Conservation (phyloP, 2,797 vertebrate genomes). For the Microctenopoma lineatum region DNA sequence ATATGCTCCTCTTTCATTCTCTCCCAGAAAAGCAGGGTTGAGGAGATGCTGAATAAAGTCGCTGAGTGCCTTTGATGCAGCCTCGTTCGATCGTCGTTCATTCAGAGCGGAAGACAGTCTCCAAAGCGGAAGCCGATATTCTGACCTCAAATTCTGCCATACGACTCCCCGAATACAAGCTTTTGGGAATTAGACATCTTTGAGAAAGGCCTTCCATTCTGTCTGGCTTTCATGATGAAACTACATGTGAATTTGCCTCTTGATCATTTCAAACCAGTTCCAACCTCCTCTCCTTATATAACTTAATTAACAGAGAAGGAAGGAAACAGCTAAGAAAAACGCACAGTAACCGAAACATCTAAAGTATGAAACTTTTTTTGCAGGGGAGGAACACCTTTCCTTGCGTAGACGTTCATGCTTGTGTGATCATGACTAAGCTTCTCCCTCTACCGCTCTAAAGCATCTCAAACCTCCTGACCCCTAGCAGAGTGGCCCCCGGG, state of each 20-base stretch:
- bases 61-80: constrained; percentile 9
- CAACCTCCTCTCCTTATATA: neutral
- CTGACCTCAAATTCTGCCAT: constrained; percentile 17
- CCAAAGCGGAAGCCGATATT: constrained; percentile 7
- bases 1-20: constrained; percentile 64
- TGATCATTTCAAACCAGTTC: constrained; percentile 13
- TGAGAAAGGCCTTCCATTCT: neutral
- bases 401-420: neutral
- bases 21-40: constrained; percentile 15
- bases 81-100: constrained; percentile 4
- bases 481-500: constrained; percentile 30
- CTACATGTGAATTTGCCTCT: neutral
- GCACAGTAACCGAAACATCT: too few species aligned
- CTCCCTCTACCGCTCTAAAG: neutral
- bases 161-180: constrained; percentile 6
- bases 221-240: constrained; percentile 3
- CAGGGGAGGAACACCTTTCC: too few species aligned
- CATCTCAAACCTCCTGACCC: constrained; percentile 40
- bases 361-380: too few species aligned
- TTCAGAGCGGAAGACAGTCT: neutral
- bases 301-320: neutral
- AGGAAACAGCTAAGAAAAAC: too few species aligned
- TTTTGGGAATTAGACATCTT: neutral
- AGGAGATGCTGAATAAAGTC: constrained; percentile 26
- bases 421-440: neutral